Conservation (phyloP, 2,113 vertebrate species). For the Myxocyprinus asiaticus region DNA sequence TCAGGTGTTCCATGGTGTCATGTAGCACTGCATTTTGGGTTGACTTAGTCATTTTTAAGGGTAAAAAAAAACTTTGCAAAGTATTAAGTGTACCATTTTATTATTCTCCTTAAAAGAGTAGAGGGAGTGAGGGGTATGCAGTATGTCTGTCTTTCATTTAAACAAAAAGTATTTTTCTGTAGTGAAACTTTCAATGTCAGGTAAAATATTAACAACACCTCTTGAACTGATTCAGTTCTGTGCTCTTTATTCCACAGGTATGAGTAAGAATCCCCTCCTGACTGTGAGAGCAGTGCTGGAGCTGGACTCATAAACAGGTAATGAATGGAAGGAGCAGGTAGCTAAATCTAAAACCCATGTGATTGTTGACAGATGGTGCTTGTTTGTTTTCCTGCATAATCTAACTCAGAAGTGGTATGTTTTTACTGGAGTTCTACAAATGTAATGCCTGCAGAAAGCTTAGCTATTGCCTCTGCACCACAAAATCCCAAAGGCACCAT, state of each 20-base stretch:
- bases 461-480: slow-evolving; percentile 19
- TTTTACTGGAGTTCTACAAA: background rate
- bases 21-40: slow-evolving; percentile 2
- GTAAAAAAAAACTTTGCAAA: background rate
- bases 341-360: slow-evolving; percentile 18
- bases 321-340: slow-evolving; percentile 25
- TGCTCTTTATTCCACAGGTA: slow-evolving; percentile 20
- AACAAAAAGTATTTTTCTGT: background rate
- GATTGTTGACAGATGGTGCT: slow-evolving; percentile 26
- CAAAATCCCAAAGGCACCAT: slow-evolving; percentile 23
- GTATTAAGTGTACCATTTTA: background rate
- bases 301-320: slow-evolving; percentile 29
- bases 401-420: background rate
- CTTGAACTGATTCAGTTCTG: slow-evolving; percentile 3
- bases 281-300: background rate
- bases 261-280: background rate
- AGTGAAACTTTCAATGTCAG: background rate
- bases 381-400: slow-evolving; percentile 19
- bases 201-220: background rate
- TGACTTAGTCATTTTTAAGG: slow-evolving; percentile 20
- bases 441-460: slow-evolving; percentile 1
- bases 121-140: background rate
- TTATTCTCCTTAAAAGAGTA: background rate
- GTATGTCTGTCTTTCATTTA: background rate
- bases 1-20: background rate